phyloP scores from a whole-genome alignment of 1,140 invertebrate species.

The Drosophila nigromelanica region DNA sequence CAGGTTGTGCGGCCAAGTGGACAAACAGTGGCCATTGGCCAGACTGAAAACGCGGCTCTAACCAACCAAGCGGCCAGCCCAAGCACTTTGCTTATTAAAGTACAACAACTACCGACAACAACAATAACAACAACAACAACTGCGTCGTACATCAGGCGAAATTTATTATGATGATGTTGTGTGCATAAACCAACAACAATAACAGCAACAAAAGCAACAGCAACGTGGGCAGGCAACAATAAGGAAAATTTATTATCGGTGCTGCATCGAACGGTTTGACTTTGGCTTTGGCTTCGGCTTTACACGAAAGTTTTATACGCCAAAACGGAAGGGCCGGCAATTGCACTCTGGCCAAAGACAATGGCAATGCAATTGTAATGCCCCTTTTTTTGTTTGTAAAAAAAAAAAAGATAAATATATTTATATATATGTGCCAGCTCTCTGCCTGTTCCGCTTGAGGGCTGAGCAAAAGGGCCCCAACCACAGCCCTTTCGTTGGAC shows the following conservation, averaged over 20 bases:
- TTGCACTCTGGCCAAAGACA: constrained; percentile 58
- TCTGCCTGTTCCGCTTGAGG: constrained; percentile 33
- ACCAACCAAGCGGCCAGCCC: constrained; percentile 70
- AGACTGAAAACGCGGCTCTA: constrained; percentile 45
- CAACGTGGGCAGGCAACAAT: constrained; percentile 66
- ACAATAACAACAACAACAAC: constrained; percentile 33
- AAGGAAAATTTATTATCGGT: constrained; percentile 80
- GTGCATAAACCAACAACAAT: constrained; percentile 58
- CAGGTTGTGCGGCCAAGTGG: constrained; percentile 71
- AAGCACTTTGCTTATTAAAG: constrained; percentile 80
- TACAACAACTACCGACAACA: constrained; percentile 55
- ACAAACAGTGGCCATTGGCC: constrained; percentile 55
- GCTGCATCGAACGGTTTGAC: constrained; percentile 73
- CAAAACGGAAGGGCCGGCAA: constrained; percentile 70
- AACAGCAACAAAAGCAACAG: constrained; percentile 39
- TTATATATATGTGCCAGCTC: not conserved
- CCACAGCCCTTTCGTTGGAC: constrained; percentile 8
- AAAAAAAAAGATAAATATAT: not conserved
- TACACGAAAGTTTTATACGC: constrained; percentile 54
- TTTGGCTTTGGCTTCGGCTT: constrained; percentile 38
- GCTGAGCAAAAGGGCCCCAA: constrained; percentile 8
- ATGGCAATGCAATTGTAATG: constrained; percentile 70
- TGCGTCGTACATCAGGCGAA: constrained; percentile 69
- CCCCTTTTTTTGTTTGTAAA: constrained; percentile 18
- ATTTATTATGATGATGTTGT: constrained; percentile 82